These are phyloP conservation scores for Melitaea cinxia DNA, from an alignment of 1,140 invertebrate species.

Conservation along the genomic window DNA sequence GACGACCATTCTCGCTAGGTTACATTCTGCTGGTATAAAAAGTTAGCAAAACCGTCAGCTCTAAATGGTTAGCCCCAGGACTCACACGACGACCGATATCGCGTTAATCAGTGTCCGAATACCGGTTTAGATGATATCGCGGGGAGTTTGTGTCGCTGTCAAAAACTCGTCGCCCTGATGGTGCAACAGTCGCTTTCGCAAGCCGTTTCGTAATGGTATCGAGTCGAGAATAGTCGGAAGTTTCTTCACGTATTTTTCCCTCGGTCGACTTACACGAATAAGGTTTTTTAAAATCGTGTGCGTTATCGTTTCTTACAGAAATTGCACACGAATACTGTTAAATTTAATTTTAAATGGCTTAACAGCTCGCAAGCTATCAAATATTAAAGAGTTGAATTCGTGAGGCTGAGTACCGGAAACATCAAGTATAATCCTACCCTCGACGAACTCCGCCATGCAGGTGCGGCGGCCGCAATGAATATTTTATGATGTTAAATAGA, in stretches of 20 bases:
- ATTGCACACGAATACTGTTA: conserved; percentile 3
- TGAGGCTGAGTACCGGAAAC: conserved; percentile 19
- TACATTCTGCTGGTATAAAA: conserved; percentile 44
- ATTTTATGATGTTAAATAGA: conserved; percentile 24
- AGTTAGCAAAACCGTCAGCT: conserved; percentile 21
- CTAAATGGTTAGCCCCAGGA: conserved; percentile 31
- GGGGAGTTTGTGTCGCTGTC: conserved; percentile 43
- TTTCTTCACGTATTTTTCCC: conserved; percentile 57
- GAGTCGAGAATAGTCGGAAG: conserved; percentile 66
- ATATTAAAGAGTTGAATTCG: conserved; percentile 15
- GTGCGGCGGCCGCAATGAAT: conserved; percentile 22
- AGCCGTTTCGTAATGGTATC: conserved; percentile 60
- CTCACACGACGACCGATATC: conserved; percentile 43
- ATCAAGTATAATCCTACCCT: conserved; percentile 22
- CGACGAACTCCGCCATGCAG: conserved; percentile 10
- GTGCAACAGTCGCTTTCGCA: conserved; percentile 67
- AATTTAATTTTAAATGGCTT: conserved; percentile 1
- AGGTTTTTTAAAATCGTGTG: neutral
- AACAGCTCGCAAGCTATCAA: neutral
- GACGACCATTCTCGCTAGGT: conserved; percentile 55
- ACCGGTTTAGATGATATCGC: conserved; percentile 56
- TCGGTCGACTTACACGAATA: conserved; percentile 10
- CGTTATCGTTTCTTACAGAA: neutral
- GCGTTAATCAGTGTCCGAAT: conserved; percentile 47
- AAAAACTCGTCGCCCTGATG: conserved; percentile 46